A percentile compares a stretch with the other conserved stretches of the same genome.
These are phyloP conservation scores for Eulemur albifrons DNA, from an alignment of 2,797 vertebrate genomes.

Conservation along the genomic window DNA sequence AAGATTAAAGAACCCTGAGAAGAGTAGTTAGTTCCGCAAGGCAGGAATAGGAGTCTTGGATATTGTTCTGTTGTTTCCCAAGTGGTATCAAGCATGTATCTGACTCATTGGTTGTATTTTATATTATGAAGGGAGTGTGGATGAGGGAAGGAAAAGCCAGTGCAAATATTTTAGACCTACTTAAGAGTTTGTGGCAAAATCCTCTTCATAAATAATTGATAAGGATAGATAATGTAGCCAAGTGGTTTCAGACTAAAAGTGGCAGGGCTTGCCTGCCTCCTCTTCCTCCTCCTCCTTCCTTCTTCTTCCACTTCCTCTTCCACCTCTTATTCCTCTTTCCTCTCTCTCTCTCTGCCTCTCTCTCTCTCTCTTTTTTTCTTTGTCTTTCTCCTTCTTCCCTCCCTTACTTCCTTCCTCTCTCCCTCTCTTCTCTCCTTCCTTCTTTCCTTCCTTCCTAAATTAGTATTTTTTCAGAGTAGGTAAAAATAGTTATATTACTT, in stretches of 20 bases:
- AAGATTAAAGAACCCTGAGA: not conserved
- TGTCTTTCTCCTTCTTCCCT: not conserved
- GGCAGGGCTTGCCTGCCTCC: not conserved
- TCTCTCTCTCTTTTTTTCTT: rapidly evolving
- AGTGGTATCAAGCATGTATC: not conserved
- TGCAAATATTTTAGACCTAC: not conserved
- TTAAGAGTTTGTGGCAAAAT: not conserved
- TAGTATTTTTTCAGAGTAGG: not conserved
- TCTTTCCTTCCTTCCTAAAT: not conserved
- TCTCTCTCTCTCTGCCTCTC: too few relatives aligned
- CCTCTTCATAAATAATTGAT: not conserved
- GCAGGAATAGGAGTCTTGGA: not conserved
- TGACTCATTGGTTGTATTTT: not conserved
- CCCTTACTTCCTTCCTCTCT: not conserved
- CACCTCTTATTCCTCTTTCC: not conserved
- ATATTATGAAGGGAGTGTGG: not conserved
- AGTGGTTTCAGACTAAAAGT: not conserved
- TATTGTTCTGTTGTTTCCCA: not conserved
- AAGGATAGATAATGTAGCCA: not conserved
- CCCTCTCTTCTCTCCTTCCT: too few relatives aligned
- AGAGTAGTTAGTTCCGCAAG: not conserved
- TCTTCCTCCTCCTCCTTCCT: not conserved
- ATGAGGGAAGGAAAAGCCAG: not conserved
- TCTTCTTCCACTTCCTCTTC: not conserved
- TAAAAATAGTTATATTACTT: not conserved